Evolutionary conservation across 1,140 invertebrate species (phyloP).

Genomic region (Trinorchestia longiramus): DNA sequence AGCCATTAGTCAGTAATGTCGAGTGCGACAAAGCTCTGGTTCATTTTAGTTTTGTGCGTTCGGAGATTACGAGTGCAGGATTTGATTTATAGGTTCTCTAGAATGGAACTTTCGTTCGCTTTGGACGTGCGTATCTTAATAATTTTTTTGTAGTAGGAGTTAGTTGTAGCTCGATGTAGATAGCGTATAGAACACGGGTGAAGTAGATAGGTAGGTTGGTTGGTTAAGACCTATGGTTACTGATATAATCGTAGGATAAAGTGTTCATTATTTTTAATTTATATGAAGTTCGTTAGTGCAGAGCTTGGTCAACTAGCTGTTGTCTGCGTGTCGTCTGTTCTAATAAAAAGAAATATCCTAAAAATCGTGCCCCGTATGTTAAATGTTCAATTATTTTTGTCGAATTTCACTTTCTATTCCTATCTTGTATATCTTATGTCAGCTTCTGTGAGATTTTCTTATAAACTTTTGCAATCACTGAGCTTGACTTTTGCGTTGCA

Average conservation of each 20-base stretch:
- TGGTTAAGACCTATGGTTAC: not conserved
- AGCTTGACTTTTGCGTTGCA: not conserved
- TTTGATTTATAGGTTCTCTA: not conserved
- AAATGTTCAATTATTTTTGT: not conserved
- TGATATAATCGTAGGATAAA: not conserved
- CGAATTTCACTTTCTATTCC: no score
- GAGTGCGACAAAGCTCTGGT: not conserved
- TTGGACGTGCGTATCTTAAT: not conserved
- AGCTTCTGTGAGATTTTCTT: not conserved
- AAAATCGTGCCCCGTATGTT: not conserved
- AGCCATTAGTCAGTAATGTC: not conserved
- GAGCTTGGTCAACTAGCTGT: not conserved
- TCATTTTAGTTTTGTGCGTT: not conserved
- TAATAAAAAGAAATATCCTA: not conserved
- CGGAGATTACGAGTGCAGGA: not conserved
- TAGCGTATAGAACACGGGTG: not conserved
- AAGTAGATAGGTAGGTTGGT: not conserved
- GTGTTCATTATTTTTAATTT: not conserved
- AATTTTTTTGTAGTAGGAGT: not conserved
- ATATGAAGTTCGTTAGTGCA: not conserved
- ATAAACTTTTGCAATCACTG: not conserved
- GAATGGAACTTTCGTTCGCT: not conserved
- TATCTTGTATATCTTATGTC: not conserved
- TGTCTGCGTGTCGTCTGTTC: not conserved
- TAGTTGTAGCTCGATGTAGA: not conserved